Base-by-base conservation (phyloP, 1,140 invertebrate genomes). In the Atta cephalotes region DNA sequence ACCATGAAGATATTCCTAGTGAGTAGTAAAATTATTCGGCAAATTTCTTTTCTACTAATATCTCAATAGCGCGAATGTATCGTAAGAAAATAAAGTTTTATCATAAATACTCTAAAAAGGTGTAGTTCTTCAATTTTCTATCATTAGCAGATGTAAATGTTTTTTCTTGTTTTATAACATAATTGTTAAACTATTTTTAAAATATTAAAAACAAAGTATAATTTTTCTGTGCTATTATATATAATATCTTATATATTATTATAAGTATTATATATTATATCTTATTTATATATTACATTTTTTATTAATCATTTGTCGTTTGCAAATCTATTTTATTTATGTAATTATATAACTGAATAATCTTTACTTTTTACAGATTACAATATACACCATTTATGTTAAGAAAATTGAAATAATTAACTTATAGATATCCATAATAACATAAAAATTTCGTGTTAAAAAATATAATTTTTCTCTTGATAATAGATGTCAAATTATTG, bases 1-100 rank as follows among this genome's bases (percentile, higher is more conserved):
- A 91, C 4, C 84, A 92, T 92, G 91, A 88, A 25, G 45, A n/a
- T 71, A 21, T 86, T 80, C 49, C 14, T 91, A 85, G 91, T 92
- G 70, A 91, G 91, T 92, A 92, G 4, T 3, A 51, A 10, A 35
- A 56, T 58, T 60, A 45, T 1, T 68, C 31, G 14, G 3, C 60
- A n/a, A 58, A 53, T 14, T 18, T 79, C 5, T 70, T 4, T 35
- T 21, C 18, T 35, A 6, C 3, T 6, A 0, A 18, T 35, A 45
- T 45, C n/a, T 35, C 7, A 21, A n/a, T 25, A 63, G 31, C 10
- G 14, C 31, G 5, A 78, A 6, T 76, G 45, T 14, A 18, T 1
- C 4, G 45, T 35, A 28, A 45, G 9, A 14, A 25, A 39, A 56
- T 16, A 18, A n/a, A 39, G 31, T 63, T 65, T 39, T n/a, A 49